phyloP scores from a whole-genome alignment of 2,797 vertebrate species.

The Acrossocheilus fasciatus region DNA sequence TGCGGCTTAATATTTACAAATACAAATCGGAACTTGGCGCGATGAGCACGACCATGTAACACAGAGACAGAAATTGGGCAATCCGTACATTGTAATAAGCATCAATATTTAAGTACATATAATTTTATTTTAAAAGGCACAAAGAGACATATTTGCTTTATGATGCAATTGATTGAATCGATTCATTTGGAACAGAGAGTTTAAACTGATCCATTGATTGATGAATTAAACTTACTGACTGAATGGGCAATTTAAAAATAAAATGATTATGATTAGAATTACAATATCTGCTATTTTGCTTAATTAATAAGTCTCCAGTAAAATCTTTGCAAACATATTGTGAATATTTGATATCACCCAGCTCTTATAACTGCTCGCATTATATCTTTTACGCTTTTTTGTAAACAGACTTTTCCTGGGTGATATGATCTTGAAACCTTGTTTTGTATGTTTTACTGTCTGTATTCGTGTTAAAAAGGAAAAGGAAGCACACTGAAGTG shows the following conservation, averaged over 20 bases:
- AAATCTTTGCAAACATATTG: background rate
- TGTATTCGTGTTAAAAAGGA: background rate
- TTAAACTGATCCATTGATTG: background rate
- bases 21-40: too few species aligned
- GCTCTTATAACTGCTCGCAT: background rate
- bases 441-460: background rate
- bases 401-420: background rate
- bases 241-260: background rate
- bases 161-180: background rate
- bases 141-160: background rate
- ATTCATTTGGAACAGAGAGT: background rate
- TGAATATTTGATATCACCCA: background rate
- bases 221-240: background rate
- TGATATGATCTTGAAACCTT: background rate
- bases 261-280: background rate
- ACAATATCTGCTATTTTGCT: background rate
- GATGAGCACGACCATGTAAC: too few species aligned
- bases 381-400: background rate
- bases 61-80: too few species aligned
- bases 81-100: background rate
- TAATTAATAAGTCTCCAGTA: background rate
- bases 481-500: background rate
- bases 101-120: background rate
- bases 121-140: background rate
- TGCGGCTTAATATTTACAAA: too few species aligned